Evolutionary conservation across 2,888 invertebrate genomes (phyloP).

Genomic region (Lepeophtheirus nordmannii): DNA sequence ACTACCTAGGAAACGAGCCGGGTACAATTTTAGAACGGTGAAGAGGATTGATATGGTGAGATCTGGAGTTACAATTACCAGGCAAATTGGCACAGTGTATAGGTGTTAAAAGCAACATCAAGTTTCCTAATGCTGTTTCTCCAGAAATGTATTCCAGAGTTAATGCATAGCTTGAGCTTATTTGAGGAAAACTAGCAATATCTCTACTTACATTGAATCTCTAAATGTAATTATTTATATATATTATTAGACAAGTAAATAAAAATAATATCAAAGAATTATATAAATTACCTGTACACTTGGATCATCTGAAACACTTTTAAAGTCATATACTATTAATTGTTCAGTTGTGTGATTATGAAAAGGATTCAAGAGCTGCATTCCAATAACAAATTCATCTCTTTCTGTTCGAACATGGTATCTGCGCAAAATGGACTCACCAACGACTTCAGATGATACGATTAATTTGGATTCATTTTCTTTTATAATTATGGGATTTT

Average conservation of each 20-base stretch:
- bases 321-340: constrained; percentile 60
- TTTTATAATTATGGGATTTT: constrained; percentile 29
- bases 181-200: constrained; percentile 71
- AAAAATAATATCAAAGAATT: background rate
- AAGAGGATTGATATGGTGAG: constrained; percentile 18
- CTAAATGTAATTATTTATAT: constrained; percentile 30
- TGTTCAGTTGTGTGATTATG: constrained; percentile 71
- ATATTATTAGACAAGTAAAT: background rate
- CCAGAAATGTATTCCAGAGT: constrained; percentile 67
- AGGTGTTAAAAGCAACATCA: constrained; percentile 59
- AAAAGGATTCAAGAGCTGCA: constrained; percentile 77
- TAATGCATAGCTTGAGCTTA: constrained; percentile 65
- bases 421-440: constrained; percentile 33
- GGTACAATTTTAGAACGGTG: constrained; percentile 16
- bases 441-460: constrained; percentile 45
- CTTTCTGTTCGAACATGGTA: constrained; percentile 20
- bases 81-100: constrained; percentile 36
- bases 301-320: constrained; percentile 34
- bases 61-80: constrained; percentile 17
- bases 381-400: constrained; percentile 49
- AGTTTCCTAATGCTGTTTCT: constrained; percentile 56
- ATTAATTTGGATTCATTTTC: constrained; percentile 63
- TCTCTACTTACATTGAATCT: constrained; percentile 64
- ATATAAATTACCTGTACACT: constrained; percentile 10
- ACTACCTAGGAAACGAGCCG: constrained; percentile 17